Conservation (phyloP, 2,113 vertebrate genomes). For the Tetrao urogallus region DNA sequence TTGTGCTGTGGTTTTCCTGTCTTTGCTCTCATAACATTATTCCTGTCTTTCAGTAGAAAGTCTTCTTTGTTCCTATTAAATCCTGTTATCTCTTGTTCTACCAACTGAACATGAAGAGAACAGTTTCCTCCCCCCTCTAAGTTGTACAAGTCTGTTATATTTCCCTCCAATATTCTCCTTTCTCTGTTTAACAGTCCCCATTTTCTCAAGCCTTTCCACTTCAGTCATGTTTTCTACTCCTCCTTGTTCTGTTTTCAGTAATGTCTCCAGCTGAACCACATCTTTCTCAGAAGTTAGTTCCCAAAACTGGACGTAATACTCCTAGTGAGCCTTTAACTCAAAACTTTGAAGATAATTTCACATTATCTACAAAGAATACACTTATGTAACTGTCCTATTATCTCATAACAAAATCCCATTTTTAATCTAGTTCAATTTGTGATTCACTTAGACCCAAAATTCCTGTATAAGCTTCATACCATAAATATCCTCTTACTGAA, state of each 20-base stretch:
- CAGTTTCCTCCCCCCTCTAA: neutral
- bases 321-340: neutral
- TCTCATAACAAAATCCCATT: constrained; percentile 14
- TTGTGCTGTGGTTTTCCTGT: neutral
- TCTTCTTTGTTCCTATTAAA: neutral
- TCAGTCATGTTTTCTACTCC: neutral
- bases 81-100: neutral
- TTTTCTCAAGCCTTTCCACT: neutral
- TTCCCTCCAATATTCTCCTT: neutral
- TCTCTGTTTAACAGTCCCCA: neutral
- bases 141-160: neutral
- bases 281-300: neutral
- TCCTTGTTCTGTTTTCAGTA: neutral
- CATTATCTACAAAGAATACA: neutral
- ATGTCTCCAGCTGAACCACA: neutral
- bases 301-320: neutral
- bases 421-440: neutral
- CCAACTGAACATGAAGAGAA: neutral
- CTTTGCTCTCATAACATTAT: neutral
- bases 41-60: neutral
- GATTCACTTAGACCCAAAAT: neutral
- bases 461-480: neutral
- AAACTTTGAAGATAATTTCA: neutral
- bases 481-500: neutral
- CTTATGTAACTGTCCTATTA: neutral